Evolutionary conservation across 1,140 invertebrate genomes (phyloP).

Genomic region (Plutomurus gul): DNA sequence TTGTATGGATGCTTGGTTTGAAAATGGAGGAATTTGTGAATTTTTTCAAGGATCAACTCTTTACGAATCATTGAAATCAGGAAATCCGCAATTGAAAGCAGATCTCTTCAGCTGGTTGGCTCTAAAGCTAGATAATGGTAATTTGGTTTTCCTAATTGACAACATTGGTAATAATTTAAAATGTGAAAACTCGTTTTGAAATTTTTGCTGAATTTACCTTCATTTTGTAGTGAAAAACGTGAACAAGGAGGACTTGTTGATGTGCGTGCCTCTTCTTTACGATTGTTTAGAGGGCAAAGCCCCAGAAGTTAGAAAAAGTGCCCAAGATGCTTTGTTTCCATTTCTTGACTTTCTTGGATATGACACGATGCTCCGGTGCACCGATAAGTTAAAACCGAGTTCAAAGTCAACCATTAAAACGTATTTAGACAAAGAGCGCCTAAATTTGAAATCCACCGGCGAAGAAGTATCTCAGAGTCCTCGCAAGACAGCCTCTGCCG

Average conservation of each 20-base stretch:
- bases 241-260: slow-evolving; percentile 76
- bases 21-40: slow-evolving; percentile 76
- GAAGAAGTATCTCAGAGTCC: neutral
- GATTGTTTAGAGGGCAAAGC: slow-evolving; percentile 86
- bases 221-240: slow-evolving; percentile 72
- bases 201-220: no score
- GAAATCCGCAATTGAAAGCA: slow-evolving; percentile 77
- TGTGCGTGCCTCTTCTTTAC: slow-evolving; percentile 80
- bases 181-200: neutral
- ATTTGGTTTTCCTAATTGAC: no score
- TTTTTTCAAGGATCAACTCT: slow-evolving; percentile 89
- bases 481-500: neutral
- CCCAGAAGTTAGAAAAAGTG: slow-evolving; percentile 88
- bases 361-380: slow-evolving; percentile 75
- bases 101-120: slow-evolving; percentile 85
- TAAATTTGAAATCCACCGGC: slow-evolving; percentile 81
- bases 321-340: slow-evolving; percentile 85
- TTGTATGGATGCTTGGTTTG: slow-evolving; percentile 81
- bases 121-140: slow-evolving; percentile 75
- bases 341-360: slow-evolving; percentile 92
- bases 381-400: slow-evolving; percentile 83
- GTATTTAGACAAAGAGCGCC: slow-evolving; percentile 81
- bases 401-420: slow-evolving; percentile 79
- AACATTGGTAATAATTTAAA: no score
- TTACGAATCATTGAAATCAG: slow-evolving; percentile 78